Percentiles rank a stretch among this genome's conserved stretches.
Conservation (phyloP, 2,113 vertebrate genomes). For the Chamaetylas fuelleborni region DNA sequence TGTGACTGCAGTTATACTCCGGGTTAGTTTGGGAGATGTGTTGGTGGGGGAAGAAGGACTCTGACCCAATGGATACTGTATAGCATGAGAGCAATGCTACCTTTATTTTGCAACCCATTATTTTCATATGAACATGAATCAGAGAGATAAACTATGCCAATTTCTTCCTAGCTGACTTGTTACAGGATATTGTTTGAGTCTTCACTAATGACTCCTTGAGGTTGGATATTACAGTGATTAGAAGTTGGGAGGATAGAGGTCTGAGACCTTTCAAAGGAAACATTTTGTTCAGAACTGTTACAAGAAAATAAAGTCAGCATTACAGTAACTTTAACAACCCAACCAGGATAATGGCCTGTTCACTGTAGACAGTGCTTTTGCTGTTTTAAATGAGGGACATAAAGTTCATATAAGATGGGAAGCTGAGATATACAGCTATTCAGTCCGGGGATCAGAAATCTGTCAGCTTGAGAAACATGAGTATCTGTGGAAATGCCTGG, state of each 20-base stretch:
- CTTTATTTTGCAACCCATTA: conserved; percentile 65
- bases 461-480: background rate
- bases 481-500: background rate
- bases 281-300: conserved; percentile 65
- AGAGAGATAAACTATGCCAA: conserved; percentile 64
- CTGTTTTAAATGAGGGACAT: conserved; percentile 53
- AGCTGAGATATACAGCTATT: conserved; percentile 42
- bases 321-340: conserved; percentile 61
- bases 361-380: conserved; percentile 15
- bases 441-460: conserved; percentile 41
- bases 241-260: conserved; percentile 68
- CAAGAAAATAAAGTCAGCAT: conserved; percentile 68
- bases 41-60: background rate
- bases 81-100: conserved; percentile 5
- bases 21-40: background rate
- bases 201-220: conserved; percentile 72
- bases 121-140: conserved; percentile 67
- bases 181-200: conserved; percentile 62
- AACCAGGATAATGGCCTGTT: conserved; percentile 47
- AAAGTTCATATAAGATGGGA: conserved; percentile 15
- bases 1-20: background rate
- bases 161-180: conserved; percentile 68
- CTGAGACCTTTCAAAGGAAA: conserved; percentile 69
- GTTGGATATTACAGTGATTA: conserved; percentile 72
- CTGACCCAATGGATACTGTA: background rate